Percentiles rank a stretch among this genome's conserved stretches.
Conservation (phyloP, 1,140 invertebrate species). For the Andrena cerasifolii region DNA sequence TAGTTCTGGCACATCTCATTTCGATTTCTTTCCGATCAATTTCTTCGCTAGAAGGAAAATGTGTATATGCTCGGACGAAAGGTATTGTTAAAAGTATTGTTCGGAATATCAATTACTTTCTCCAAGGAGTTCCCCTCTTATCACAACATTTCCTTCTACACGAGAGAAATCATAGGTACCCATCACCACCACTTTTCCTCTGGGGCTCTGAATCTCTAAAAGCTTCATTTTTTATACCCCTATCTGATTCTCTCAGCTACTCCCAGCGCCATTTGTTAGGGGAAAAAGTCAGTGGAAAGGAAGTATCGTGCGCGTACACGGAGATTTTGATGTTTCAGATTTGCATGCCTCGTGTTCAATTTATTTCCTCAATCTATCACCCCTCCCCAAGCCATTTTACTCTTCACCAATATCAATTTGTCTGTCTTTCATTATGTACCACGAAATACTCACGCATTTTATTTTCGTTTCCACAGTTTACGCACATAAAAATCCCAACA, state of each 20-base stretch:
- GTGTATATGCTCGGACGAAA: too few species aligned
- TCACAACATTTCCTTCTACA: neutral
- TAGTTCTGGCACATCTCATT: too few species aligned
- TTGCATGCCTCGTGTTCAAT: slow-evolving; percentile 10
- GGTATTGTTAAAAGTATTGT: too few species aligned
- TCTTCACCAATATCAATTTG: too few species aligned
- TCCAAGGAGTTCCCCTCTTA: too few species aligned
- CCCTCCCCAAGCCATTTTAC: neutral
- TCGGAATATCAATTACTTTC: neutral
- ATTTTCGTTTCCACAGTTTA: too few species aligned
- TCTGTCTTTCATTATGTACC: too few species aligned
- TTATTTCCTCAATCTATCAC: slow-evolving; percentile 21
- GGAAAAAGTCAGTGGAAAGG: slow-evolving; percentile 11
- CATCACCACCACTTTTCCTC: neutral
- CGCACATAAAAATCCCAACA: too few species aligned
- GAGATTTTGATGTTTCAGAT: slow-evolving; percentile 16
- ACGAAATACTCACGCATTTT: too few species aligned
- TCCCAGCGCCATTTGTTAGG: slow-evolving; percentile 13
- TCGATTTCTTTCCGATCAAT: too few species aligned
- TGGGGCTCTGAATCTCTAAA: slow-evolving; percentile 16
- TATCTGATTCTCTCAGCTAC: slow-evolving; percentile 7
- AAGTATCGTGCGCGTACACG: neutral
- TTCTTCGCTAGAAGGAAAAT: too few species aligned
- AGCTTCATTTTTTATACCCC: slow-evolving; percentile 38
- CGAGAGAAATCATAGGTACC: slow-evolving; percentile 32